phyloP scores from a whole-genome alignment of 1,140 invertebrate species.

The Aphelinus atriplicis region DNA sequence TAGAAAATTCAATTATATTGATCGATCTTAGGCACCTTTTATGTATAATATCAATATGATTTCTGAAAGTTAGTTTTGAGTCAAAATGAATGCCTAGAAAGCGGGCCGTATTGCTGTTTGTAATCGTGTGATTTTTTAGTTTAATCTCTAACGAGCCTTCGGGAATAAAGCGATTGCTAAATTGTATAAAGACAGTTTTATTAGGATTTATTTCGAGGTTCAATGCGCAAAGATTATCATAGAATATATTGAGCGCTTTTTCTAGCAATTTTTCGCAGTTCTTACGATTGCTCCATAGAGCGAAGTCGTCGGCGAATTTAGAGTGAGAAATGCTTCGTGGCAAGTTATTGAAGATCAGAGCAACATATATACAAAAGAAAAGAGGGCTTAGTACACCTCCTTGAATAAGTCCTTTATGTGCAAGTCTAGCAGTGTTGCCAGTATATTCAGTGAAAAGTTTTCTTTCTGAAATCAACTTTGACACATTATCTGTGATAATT shows the following conservation, averaged over 20 bases:
- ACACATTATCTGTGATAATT: too few relatives aligned
- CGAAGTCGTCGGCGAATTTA: conserved; percentile 42
- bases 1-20: conserved; percentile 6
- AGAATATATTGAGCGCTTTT: too few relatives aligned
- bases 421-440: too few relatives aligned
- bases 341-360: conserved; percentile 26
- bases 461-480: too few relatives aligned
- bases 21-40: background rate
- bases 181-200: too few relatives aligned
- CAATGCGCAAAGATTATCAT: too few relatives aligned
- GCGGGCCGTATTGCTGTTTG: background rate
- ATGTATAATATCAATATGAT: background rate
- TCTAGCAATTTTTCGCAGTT: too few relatives aligned
- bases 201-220: too few relatives aligned
- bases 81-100: conserved; percentile 20
- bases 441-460: too few relatives aligned
- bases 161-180: too few relatives aligned
- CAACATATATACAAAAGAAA: conserved; percentile 38
- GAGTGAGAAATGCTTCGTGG: conserved; percentile 12
- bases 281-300: conserved; percentile 2
- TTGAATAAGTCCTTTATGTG: conserved; percentile 39
- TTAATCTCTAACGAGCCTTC: too few relatives aligned
- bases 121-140: too few relatives aligned
- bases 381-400: conserved; percentile 40
- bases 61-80: background rate